Evolutionary conservation across 2,113 vertebrate species (phyloP).

Genomic region (Aleadryas rufinucha): DNA sequence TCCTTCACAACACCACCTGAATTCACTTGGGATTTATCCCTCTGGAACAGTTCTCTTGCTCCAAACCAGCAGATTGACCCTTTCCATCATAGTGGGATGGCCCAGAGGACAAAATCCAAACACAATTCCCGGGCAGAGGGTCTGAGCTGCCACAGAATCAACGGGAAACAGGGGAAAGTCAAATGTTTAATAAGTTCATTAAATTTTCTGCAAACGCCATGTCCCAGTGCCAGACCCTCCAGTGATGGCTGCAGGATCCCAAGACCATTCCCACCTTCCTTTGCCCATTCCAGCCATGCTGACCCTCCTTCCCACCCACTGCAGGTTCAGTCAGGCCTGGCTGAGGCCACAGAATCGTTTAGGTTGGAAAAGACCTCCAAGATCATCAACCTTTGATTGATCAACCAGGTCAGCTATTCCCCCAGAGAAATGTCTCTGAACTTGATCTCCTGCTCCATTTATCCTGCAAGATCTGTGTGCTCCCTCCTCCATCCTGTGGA

Average conservation of each 20-base stretch:
- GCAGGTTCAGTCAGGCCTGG: neutral
- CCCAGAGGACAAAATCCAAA: neutral
- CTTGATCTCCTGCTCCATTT: neutral
- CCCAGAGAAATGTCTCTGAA: neutral
- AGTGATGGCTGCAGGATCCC: neutral
- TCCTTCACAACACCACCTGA: neutral
- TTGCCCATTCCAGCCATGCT: neutral
- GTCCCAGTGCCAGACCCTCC: neutral
- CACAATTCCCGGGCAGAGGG: neutral
- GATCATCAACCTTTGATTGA: neutral
- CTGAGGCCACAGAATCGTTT: neutral
- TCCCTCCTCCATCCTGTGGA: neutral
- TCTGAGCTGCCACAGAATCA: neutral
- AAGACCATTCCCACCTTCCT: neutral
- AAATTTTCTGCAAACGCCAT: neutral
- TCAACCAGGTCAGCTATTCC: neutral
- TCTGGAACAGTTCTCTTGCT: neutral
- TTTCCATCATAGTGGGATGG: neutral
- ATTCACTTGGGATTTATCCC: neutral
- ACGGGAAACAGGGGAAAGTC: accelerated
- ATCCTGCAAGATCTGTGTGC: neutral
- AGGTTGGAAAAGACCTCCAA: neutral
- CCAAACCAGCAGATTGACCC: neutral
- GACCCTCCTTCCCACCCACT: neutral
- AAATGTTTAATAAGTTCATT: neutral